phyloP scores from a whole-genome alignment of 2,113 vertebrate species.

The Accipiter virgatus region DNA sequence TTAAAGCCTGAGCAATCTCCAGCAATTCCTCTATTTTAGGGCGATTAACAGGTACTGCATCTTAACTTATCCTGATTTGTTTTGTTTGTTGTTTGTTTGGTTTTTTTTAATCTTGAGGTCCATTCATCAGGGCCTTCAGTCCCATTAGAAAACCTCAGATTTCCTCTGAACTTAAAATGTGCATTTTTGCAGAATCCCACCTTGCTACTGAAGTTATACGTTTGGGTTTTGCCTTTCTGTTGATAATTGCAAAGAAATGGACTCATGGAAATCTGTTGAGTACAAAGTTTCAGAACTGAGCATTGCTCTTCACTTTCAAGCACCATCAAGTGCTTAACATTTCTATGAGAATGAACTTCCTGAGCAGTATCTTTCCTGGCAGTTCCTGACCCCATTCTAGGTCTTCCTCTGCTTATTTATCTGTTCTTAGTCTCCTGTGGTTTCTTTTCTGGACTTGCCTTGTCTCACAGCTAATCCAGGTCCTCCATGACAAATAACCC shows the following conservation, averaged over 20 bases:
- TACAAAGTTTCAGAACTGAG: not conserved
- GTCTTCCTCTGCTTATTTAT: not conserved
- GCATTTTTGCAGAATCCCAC: not conserved
- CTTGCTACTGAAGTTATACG: not conserved
- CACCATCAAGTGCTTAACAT: not conserved
- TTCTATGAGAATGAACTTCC: not conserved
- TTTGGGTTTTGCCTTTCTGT: not conserved
- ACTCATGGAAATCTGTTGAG: not conserved
- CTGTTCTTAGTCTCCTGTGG: not conserved
- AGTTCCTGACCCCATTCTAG: not conserved
- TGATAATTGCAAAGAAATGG: not conserved
- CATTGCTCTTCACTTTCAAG: not conserved
- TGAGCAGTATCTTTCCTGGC: not conserved
- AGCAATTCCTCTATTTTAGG: not conserved
- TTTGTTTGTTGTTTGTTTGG: too few species aligned
- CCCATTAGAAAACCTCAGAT: not conserved
- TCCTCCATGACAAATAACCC: not conserved
- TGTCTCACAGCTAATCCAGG: not conserved
- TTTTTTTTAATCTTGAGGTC: not conserved
- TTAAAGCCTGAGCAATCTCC: not conserved
- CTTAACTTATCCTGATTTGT: not conserved
- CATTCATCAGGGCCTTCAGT: fast-evolving
- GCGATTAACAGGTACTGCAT: not conserved
- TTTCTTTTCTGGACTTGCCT: not conserved
- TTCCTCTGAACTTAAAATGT: not conserved